Conservation (phyloP, 2,888 invertebrate species). For the Falcaria lacertinaria region DNA sequence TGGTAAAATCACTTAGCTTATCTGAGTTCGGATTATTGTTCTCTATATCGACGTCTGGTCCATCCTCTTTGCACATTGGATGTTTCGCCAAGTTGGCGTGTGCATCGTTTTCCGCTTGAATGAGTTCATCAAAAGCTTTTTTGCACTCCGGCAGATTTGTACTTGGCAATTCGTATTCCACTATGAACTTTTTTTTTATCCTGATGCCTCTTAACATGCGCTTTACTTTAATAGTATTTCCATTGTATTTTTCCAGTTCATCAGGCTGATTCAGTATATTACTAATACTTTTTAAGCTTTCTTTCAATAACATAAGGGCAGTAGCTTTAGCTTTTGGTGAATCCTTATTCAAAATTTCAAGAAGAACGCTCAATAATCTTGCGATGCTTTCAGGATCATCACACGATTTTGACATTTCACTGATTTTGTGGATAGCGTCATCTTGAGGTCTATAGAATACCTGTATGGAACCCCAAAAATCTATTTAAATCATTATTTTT, state of each 20-base stretch:
- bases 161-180: constrained; percentile 27
- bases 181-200: constrained; percentile 18
- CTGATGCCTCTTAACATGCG: background rate
- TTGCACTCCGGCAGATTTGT: constrained; percentile 24
- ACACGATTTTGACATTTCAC: background rate
- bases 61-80: constrained; percentile 16
- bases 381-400: background rate
- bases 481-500: background rate
- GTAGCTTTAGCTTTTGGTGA: background rate
- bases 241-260: background rate
- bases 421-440: background rate
- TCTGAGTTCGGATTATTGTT: background rate
- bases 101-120: constrained; percentile 26
- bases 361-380: background rate
- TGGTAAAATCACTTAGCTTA: background rate
- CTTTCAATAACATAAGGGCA: background rate
- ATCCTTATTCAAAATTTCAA: background rate
- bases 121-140: constrained; percentile 24
- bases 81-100: constrained; percentile 20
- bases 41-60: background rate
- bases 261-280: background rate
- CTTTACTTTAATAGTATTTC: background rate
- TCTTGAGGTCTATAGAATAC: background rate
- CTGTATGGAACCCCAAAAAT: background rate
- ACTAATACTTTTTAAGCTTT: background rate